phyloP scores from a whole-genome alignment of 92 coral and sea anemone genomes.

The Porites lobata region DNA sequence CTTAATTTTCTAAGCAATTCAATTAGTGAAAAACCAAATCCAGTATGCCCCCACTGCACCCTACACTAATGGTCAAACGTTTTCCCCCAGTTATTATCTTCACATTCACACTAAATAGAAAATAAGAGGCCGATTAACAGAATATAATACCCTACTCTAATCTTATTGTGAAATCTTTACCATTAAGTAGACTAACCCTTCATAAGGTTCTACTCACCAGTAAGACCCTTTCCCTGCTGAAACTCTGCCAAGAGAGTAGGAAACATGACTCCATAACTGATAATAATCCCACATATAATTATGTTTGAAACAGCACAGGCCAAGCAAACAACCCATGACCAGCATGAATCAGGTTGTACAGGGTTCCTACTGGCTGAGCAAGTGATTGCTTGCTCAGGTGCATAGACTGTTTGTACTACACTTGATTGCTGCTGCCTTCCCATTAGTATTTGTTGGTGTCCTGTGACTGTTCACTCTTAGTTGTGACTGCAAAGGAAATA shows the following conservation, averaged over 20 bases:
- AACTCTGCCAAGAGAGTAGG: slow-evolving; percentile 56
- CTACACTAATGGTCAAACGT: no score
- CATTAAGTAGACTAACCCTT: no score
- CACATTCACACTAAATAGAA: no score
- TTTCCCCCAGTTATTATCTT: no score
- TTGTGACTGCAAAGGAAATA: no score
- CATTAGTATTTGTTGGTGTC: background rate
- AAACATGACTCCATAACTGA: slow-evolving; percentile 56
- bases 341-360: slow-evolving; percentile 35
- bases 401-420: background rate
- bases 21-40: no score
- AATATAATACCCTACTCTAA: no score
- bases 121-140: no score
- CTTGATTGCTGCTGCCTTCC: background rate
- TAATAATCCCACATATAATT: slow-evolving; percentile 32
- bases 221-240: slow-evolving; percentile 37
- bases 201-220: slow-evolving; percentile 39
- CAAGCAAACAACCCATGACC: slow-evolving; percentile 68
- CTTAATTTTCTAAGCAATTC: no score
- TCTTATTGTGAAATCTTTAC: no score
- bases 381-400: background rate
- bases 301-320: slow-evolving; percentile 37
- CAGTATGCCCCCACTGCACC: no score
- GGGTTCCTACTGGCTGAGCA: slow-evolving; percentile 2
- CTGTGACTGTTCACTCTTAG: background rate